Conservation (phyloP, 2,797 vertebrate species). For the Typhlichthys eigenmanni region DNA sequence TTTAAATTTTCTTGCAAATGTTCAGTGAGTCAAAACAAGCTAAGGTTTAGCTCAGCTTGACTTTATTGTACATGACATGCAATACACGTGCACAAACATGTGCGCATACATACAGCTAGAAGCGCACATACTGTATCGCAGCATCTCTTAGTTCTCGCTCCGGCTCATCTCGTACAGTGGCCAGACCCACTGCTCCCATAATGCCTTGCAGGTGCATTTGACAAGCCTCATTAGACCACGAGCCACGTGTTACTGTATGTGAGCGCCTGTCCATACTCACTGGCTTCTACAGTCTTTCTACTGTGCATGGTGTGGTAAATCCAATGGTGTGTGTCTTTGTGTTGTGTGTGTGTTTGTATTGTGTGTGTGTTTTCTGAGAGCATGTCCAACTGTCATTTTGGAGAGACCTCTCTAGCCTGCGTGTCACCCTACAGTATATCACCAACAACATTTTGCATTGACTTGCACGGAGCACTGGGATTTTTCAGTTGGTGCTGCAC, state of each 20-base stretch:
- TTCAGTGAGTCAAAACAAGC: constrained; percentile 16
- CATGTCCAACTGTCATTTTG: too few species aligned
- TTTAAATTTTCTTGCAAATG: constrained; percentile 52
- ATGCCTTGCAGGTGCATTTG: constrained; percentile 53
- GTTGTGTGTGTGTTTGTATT: too few species aligned
- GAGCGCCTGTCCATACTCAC: constrained; percentile 31
- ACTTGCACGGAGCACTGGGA: too few species aligned
- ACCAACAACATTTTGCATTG: too few species aligned
- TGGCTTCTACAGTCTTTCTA: constrained; percentile 8
- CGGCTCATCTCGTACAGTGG: not conserved
- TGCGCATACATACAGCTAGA: not conserved
- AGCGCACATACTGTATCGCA: constrained; percentile 7
- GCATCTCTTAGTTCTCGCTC: constrained; percentile 15
- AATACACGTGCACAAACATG: not conserved
- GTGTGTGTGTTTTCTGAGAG: not conserved
- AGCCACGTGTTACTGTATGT: constrained; percentile 14
- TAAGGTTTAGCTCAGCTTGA: constrained; percentile 38
- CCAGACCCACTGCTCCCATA: constrained; percentile 33
- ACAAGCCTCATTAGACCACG: constrained; percentile 53
- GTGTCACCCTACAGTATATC: too few species aligned
- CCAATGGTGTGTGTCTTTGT: constrained; percentile 17
- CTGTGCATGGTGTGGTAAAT: constrained; percentile 43
- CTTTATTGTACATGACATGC: not conserved
- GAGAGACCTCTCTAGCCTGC: too few species aligned
- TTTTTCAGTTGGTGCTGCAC: too few species aligned